These are phyloP conservation scores for Thryonomys swinderianus DNA, from an alignment of 2,113 vertebrate genomes.

Conservation along the genomic window DNA sequence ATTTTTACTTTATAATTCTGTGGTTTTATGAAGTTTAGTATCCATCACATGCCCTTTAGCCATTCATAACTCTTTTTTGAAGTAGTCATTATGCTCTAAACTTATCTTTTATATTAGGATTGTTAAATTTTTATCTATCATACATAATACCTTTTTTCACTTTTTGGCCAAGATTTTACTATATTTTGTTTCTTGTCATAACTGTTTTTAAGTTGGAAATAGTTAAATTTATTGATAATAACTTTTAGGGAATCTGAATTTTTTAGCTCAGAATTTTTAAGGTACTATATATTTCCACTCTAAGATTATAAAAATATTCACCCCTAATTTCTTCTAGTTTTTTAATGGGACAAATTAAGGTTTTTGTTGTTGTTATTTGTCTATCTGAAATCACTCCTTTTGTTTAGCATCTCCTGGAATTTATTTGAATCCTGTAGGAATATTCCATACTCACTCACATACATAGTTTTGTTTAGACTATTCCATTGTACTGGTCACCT, in stretches of 20 bases:
- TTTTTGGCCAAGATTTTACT: conserved; percentile 8
- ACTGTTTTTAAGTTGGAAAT: conserved; percentile 8
- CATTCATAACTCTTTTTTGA: neutral
- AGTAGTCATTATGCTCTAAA: neutral
- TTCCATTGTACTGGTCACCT: neutral
- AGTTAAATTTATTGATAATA: neutral
- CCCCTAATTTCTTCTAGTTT: neutral
- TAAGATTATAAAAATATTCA: neutral
- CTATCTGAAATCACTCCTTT: neutral
- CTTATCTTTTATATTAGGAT: neutral
- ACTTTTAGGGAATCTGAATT: neutral
- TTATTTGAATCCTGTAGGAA: conserved; percentile 7
- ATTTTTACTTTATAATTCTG: conserved; percentile 12
- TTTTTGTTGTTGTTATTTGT: neutral
- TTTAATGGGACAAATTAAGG: neutral
- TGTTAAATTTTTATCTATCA: conserved; percentile 8
- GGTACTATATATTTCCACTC: neutral
- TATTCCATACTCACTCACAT: neutral
- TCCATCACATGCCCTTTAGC: neutral
- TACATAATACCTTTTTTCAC: neutral
- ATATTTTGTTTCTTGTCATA: neutral
- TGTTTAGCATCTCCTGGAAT: neutral
- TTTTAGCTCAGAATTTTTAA: neutral
- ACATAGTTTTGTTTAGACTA: neutral
- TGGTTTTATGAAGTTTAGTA: neutral